These are phyloP conservation scores for Leptopilina drosophilae DNA, from an alignment of 2,888 invertebrate species.

Conservation along the genomic window DNA sequence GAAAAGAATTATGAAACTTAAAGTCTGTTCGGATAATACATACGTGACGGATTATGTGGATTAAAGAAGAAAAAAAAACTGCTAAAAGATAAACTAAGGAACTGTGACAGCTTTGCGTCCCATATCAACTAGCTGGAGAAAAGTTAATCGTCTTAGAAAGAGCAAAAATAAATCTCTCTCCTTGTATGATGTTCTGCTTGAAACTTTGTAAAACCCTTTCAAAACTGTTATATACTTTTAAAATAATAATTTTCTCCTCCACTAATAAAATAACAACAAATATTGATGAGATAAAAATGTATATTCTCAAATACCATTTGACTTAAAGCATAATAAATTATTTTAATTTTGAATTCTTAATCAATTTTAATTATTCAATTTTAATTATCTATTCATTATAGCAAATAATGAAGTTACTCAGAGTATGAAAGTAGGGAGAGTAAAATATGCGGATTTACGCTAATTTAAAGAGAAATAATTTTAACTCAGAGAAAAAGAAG, in stretches of 20 bases:
- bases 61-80: background rate
- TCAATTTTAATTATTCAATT: too few relatives aligned
- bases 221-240: too few relatives aligned
- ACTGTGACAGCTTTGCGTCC: slow-evolving; percentile 14
- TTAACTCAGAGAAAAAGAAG: background rate
- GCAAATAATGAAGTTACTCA: too few relatives aligned
- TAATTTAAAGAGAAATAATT: too few relatives aligned
- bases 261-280: background rate
- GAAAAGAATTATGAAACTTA: background rate
- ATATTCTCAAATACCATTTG: too few relatives aligned
- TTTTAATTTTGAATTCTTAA: too few relatives aligned
- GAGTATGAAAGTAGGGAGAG: too few relatives aligned
- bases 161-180: slow-evolving; percentile 3
- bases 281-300: background rate
- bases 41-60: slow-evolving; percentile 35
- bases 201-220: background rate
- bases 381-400: too few relatives aligned
- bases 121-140: slow-evolving; percentile 29
- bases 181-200: background rate
- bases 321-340: too few relatives aligned
- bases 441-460: too few relatives aligned
- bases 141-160: slow-evolving; percentile 7
- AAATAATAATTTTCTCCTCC: background rate
- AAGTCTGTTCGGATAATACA: slow-evolving; percentile 15
- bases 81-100: background rate